Evolutionary conservation across 2,797 vertebrate genomes (phyloP).

Genomic region (Sternotherus odoratus): DNA sequence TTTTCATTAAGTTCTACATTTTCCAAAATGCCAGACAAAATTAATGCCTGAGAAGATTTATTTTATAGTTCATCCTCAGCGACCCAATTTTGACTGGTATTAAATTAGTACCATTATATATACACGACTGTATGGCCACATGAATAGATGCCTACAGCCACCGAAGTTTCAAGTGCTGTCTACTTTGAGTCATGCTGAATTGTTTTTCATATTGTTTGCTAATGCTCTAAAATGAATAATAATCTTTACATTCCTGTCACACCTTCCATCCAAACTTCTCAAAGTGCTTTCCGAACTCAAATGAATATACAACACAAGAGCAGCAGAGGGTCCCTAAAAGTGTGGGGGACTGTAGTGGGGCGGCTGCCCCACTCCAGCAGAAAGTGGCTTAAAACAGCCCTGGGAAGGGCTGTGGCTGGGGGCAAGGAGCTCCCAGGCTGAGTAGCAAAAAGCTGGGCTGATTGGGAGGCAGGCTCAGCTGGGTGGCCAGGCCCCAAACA

Average conservation of each 20-base stretch:
- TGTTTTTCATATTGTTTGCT: neutral
- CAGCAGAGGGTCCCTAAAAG: too few species aligned
- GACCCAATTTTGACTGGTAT: neutral
- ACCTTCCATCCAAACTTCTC: neutral
- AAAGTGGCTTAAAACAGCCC: too few species aligned
- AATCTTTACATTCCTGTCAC: neutral
- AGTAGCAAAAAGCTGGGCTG: too few species aligned
- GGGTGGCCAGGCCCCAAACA: too few species aligned
- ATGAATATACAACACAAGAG: neutral
- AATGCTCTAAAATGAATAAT: neutral
- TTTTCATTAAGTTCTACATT: neutral
- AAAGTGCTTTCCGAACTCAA: neutral
- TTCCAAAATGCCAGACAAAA: neutral
- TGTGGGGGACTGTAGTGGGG: too few species aligned
- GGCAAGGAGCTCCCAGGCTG: too few species aligned
- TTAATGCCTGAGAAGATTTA: neutral
- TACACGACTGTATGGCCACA: neutral
- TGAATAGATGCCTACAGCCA: neutral
- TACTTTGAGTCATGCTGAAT: neutral
- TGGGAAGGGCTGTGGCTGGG: too few species aligned
- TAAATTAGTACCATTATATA: neutral
- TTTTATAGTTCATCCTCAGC: neutral
- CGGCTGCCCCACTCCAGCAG: too few species aligned
- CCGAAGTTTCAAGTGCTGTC: neutral
- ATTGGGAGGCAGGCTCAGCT: too few species aligned